These are phyloP conservation scores for Stenurella melanura DNA, from an alignment of 2,888 invertebrate genomes.

Conservation along the genomic window DNA sequence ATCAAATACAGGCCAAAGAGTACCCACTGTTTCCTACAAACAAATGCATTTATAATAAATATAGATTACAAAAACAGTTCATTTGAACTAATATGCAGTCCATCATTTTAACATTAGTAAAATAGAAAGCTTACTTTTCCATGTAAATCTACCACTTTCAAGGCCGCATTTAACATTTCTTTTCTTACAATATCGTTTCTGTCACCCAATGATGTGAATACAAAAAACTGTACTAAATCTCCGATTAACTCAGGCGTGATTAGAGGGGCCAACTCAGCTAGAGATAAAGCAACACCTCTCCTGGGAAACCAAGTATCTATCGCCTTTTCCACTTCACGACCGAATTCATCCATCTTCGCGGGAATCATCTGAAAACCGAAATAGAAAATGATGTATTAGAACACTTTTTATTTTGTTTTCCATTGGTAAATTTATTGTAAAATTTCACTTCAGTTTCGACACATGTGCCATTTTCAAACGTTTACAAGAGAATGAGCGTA, in stretches of 20 bases:
- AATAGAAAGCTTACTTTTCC: conserved; percentile 81
- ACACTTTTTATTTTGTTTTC: too few relatives aligned
- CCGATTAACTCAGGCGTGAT: conserved; percentile 82
- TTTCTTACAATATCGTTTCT: conserved; percentile 87
- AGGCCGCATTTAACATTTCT: conserved; percentile 95
- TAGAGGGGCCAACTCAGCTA: conserved; percentile 86
- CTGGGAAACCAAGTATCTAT: conserved; percentile 94
- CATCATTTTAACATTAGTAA: not conserved
- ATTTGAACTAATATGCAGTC: not conserved
- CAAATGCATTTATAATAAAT: not conserved
- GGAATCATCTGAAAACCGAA: conserved; percentile 80
- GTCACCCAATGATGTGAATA: conserved; percentile 91
- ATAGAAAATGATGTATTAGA: not conserved
- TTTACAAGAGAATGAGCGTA: too few relatives aligned
- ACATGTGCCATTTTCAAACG: too few relatives aligned
- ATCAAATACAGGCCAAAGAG: conserved; percentile 93
- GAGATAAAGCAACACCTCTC: conserved; percentile 89
- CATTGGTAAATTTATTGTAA: too few relatives aligned
- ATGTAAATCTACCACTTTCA: conserved; percentile 92
- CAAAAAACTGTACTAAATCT: conserved; percentile 86
- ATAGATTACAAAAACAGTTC: not conserved
- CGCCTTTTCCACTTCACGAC: conserved; percentile 88
- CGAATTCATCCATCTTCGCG: conserved; percentile 92
- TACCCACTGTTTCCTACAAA: conserved; percentile 79
- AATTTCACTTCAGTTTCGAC: too few relatives aligned